These are phyloP conservation scores for Drosophila mimica DNA, from an alignment of 2,888 invertebrate genomes.

Conservation along the genomic window DNA sequence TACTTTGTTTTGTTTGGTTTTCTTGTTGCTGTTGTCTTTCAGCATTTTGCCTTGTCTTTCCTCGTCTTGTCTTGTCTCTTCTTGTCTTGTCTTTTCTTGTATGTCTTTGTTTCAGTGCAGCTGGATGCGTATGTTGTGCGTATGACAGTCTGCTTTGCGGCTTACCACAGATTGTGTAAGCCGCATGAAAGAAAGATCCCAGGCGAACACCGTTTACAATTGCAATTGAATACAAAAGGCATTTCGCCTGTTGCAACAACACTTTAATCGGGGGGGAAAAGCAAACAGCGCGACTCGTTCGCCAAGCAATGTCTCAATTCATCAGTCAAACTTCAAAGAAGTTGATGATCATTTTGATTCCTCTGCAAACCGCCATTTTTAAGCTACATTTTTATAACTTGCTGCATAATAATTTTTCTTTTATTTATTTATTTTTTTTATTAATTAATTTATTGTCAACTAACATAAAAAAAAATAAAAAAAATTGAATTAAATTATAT, in stretches of 20 bases:
- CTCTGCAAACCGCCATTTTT: rapidly evolving
- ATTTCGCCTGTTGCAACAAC: slow-evolving; percentile 37
- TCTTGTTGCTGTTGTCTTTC: slow-evolving; percentile 8
- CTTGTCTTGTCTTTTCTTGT: slow-evolving; percentile 5
- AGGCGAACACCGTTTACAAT: slow-evolving; percentile 34
- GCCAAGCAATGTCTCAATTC: slow-evolving; percentile 26
- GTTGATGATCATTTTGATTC: background rate
- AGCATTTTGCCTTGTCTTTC: slow-evolving; percentile 7
- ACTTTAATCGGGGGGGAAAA: slow-evolving; percentile 28
- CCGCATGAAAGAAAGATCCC: slow-evolving; percentile 36
- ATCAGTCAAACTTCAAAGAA: slow-evolving; percentile 4
- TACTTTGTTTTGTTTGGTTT: slow-evolving; percentile 10
- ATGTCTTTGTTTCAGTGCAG: slow-evolving; percentile 34
- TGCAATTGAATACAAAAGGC: slow-evolving; percentile 47
- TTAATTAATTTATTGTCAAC: too few relatives aligned
- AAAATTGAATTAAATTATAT: too few relatives aligned
- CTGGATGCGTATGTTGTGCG: slow-evolving; percentile 48
- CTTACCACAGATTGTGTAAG: slow-evolving; percentile 47
- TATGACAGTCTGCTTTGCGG: slow-evolving; percentile 51
- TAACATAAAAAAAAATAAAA: too few relatives aligned
- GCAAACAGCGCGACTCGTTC: slow-evolving; percentile 18
- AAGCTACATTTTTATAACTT: too few relatives aligned
- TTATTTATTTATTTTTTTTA: too few relatives aligned
- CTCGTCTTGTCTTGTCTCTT: slow-evolving; percentile 7
- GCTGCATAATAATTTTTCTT: too few relatives aligned